Conservation (phyloP, 2,888 invertebrate species). For the Epiblema foenella region DNA sequence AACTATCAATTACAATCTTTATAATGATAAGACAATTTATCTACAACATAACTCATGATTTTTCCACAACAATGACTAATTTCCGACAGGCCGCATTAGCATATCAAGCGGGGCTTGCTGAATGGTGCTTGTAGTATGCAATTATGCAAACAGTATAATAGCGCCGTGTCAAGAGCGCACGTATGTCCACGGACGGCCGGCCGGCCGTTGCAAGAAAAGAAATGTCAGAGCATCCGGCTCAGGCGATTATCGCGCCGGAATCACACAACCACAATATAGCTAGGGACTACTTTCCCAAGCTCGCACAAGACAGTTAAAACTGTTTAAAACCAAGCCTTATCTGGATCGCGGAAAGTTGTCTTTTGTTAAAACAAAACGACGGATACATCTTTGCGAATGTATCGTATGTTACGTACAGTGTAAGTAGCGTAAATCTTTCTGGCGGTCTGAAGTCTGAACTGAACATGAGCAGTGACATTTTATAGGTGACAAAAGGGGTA, state of each 20-base stretch:
- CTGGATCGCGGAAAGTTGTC: conserved; percentile 18
- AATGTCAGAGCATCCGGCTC: conserved; percentile 61
- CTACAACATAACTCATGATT: conserved; percentile 45
- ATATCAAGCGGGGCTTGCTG: conserved; percentile 64
- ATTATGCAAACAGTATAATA: conserved; percentile 81
- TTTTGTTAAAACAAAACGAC: conserved; percentile 32
- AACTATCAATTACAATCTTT: conserved; percentile 36
- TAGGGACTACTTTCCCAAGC: conserved; percentile 30
- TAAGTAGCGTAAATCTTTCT: conserved; percentile 42
- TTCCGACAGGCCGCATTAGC: conserved; percentile 69
- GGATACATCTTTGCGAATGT: conserved; percentile 10
- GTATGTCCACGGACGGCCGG: conserved; percentile 57
- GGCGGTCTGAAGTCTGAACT: conserved; percentile 34
- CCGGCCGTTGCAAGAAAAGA: conserved; percentile 60
- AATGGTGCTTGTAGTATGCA: conserved; percentile 65
- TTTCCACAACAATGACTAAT: conserved; percentile 65
- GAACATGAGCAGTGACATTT: conserved; percentile 36
- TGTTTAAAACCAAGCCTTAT: conserved; percentile 18
- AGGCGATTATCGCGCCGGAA: conserved; percentile 71
- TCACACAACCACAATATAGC: conserved; percentile 54
- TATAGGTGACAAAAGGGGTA: conserved; percentile 41
- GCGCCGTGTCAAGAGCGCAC: conserved; percentile 65
- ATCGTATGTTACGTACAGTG: conserved; percentile 31
- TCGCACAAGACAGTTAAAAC: conserved; percentile 10
- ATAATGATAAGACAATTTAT: conserved; percentile 35